phyloP scores from a whole-genome alignment of 2,888 invertebrate genomes.

The Andrena haemorrhoa region DNA sequence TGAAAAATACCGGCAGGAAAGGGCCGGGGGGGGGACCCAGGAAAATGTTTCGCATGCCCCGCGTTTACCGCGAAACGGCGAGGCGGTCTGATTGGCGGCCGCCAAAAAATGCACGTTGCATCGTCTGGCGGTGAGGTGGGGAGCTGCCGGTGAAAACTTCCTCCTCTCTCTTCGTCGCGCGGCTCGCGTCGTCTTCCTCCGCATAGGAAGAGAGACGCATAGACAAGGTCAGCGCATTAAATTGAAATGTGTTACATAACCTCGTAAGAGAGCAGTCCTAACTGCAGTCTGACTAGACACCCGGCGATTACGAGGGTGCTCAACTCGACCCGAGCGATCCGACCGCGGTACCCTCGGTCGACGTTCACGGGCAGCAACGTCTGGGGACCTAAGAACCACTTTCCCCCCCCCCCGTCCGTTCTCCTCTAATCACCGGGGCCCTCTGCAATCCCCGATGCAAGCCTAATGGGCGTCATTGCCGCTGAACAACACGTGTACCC shows the following conservation, averaged over 20 bases:
- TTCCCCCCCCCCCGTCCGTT: neutral
- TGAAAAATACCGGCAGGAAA: conserved; percentile 6
- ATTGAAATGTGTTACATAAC: conserved; percentile 82
- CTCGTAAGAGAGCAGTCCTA: conserved; percentile 77
- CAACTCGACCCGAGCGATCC: conserved; percentile 65
- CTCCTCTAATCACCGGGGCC: neutral
- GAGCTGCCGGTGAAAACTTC: conserved; percentile 67
- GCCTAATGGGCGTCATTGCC: conserved; percentile 12
- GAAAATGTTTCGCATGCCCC: conserved; percentile 34
- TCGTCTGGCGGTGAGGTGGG: conserved; percentile 65
- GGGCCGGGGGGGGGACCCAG: neutral
- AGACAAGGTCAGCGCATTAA: conserved; percentile 82
- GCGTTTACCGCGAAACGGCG: conserved; percentile 46
- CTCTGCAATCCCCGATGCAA: neutral
- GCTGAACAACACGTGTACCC: conserved; percentile 16
- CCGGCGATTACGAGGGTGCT: conserved; percentile 80
- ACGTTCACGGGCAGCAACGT: neutral
- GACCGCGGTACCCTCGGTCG: neutral
- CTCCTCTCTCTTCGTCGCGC: conserved; percentile 65
- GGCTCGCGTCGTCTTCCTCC: conserved; percentile 59
- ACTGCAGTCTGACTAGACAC: conserved; percentile 81
- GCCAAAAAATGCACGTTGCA: conserved; percentile 71
- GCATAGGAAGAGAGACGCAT: conserved; percentile 80
- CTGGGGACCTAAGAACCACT: neutral
- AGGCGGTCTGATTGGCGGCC: conserved; percentile 55